phyloP scores from a whole-genome alignment of 2,888 invertebrate genomes.

The Spialia ferax region DNA sequence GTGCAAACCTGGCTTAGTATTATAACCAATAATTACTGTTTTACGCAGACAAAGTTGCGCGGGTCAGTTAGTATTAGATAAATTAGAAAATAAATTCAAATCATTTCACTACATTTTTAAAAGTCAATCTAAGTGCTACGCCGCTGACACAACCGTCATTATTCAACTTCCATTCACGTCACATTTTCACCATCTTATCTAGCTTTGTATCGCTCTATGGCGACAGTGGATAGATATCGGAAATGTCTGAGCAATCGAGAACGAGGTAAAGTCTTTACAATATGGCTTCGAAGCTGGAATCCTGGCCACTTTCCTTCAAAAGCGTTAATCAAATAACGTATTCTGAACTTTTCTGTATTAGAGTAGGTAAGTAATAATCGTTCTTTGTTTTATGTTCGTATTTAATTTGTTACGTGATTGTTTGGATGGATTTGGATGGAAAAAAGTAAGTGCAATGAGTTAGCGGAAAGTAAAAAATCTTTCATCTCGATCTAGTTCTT shows the following conservation, averaged over 20 bases:
- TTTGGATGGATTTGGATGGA: not conserved
- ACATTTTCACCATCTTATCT: constrained; percentile 12
- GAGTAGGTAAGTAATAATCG: not conserved
- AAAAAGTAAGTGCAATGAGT: too few relatives aligned
- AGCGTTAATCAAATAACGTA: constrained; percentile 21
- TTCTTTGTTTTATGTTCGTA: not conserved
- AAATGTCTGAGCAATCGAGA: constrained; percentile 34
- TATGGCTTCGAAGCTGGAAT: constrained; percentile 24
- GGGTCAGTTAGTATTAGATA: too few relatives aligned
- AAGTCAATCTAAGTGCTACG: not conserved
- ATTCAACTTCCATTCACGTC: not conserved
- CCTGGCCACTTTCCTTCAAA: constrained; percentile 28
- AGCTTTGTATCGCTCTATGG: constrained; percentile 14
- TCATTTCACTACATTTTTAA: not conserved
- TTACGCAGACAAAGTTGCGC: too few relatives aligned
- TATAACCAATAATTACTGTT: too few relatives aligned
- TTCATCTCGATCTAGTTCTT: too few relatives aligned
- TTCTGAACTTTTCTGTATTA: not conserved
- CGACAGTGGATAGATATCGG: constrained; percentile 30
- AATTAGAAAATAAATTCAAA: too few relatives aligned
- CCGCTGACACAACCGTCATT: too few relatives aligned
- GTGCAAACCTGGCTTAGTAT: too few relatives aligned
- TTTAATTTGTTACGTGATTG: not conserved
- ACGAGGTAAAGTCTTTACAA: constrained; percentile 39
- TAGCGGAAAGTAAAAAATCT: too few relatives aligned